Conservation (phyloP, 2,888 invertebrate species). For the Amphipyra tragopoginis region DNA sequence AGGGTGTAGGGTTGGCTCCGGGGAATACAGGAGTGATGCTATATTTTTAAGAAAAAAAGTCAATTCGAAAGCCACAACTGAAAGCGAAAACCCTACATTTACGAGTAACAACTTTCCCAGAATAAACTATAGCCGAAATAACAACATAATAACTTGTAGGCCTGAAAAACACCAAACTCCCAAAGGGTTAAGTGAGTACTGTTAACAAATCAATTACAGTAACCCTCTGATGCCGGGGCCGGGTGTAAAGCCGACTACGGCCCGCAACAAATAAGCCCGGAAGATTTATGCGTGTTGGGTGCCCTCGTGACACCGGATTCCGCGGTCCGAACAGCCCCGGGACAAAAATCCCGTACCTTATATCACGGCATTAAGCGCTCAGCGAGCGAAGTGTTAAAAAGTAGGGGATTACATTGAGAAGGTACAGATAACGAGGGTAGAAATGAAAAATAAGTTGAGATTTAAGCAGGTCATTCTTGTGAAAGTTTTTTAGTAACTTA, state of each 20-base stretch:
- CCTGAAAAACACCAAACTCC: slow-evolving; percentile 32
- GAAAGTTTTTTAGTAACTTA: slow-evolving; percentile 14
- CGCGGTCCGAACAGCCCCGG: slow-evolving; percentile 50
- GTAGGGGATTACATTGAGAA: slow-evolving; percentile 34
- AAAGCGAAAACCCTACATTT: background rate
- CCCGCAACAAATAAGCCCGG: slow-evolving; percentile 72
- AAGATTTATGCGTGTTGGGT: slow-evolving; percentile 69
- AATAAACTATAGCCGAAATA: slow-evolving; percentile 16
- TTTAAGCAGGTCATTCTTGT: slow-evolving; percentile 8
- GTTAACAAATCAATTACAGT: slow-evolving; percentile 66
- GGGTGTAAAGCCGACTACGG: slow-evolving; percentile 61
- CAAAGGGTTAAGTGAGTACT: slow-evolving; percentile 57
- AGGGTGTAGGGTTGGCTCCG: no score
- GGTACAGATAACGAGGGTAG: slow-evolving; percentile 26
- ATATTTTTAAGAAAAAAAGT: no score
- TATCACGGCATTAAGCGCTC: slow-evolving; percentile 70
- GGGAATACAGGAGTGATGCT: no score
- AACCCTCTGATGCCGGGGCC: slow-evolving; percentile 42
- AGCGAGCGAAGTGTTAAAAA: slow-evolving; percentile 54
- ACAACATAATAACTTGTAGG: slow-evolving; percentile 38
- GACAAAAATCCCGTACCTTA: slow-evolving; percentile 69
- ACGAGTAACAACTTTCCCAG: background rate
- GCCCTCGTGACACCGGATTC: slow-evolving; percentile 37
- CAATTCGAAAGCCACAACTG: no score
- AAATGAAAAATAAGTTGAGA: slow-evolving; percentile 29